Evolutionary conservation across 2,113 vertebrate genomes (phyloP).

Genomic region (Podilymbus podiceps): DNA sequence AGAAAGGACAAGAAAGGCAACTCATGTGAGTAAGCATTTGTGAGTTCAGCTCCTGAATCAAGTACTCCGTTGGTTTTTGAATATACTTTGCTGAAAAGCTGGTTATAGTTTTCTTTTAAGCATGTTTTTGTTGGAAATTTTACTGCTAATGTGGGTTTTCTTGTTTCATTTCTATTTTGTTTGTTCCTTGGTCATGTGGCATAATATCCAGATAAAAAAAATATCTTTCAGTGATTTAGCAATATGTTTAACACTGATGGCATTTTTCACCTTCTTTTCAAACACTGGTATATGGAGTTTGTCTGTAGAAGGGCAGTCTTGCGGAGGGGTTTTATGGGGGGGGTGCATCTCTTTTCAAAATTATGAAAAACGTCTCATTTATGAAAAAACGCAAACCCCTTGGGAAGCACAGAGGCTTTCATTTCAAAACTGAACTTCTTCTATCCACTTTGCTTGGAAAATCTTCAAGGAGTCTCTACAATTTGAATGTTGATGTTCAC

Average conservation of each 20-base stretch:
- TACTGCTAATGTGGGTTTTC: neutral
- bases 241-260: neutral
- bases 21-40: neutral
- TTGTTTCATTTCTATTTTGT: neutral
- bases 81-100: neutral
- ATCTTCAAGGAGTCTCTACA: neutral
- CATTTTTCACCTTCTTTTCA: conserved; percentile 7
- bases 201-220: neutral
- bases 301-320: neutral
- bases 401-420: neutral
- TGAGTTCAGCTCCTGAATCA: neutral
- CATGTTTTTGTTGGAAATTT: neutral
- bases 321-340: neutral
- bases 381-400: conserved; percentile 18
- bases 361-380: conserved; percentile 31
- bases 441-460: conserved; percentile 42
- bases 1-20: neutral
- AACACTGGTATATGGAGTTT: neutral
- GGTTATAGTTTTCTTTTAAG: neutral
- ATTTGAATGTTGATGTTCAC: conserved; percentile 3
- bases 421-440: conserved; percentile 37
- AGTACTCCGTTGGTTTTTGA: neutral
- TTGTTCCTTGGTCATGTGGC: neutral
- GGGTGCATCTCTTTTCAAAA: neutral
- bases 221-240: neutral